phyloP scores from a whole-genome alignment of 2,113 vertebrate species.

The Tragelaphus imberbis region DNA sequence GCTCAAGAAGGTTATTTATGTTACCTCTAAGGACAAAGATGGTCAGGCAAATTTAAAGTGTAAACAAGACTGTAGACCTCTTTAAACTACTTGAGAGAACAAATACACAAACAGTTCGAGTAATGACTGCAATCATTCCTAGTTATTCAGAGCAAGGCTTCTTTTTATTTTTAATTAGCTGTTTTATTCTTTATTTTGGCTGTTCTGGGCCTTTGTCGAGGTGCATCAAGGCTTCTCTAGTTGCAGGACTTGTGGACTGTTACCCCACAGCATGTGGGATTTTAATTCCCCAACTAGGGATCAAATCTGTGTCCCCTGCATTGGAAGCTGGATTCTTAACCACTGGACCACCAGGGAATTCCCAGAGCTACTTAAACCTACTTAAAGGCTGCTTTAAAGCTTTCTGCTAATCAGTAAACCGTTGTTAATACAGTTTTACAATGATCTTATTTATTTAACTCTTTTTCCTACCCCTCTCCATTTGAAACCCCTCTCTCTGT shows the following conservation, averaged over 20 bases:
- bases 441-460: neutral
- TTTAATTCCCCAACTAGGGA: neutral
- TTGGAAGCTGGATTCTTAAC: neutral
- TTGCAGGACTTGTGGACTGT: neutral
- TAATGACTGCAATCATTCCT: neutral
- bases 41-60: neutral
- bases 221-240: neutral
- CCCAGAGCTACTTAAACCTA: neutral
- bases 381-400: neutral
- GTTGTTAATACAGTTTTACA: neutral
- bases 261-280: neutral
- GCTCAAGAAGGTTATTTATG: neutral
- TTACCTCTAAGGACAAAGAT: neutral
- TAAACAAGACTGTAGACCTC: neutral
- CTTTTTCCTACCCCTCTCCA: neutral
- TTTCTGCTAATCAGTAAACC: neutral
- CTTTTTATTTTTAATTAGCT: neutral
- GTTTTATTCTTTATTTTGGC: neutral
- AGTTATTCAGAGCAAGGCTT: neutral
- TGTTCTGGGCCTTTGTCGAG: neutral
- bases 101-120: neutral
- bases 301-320: neutral
- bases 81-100: neutral
- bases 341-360: neutral
- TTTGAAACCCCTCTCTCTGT: neutral